Conservation (phyloP, 2,113 vertebrate genomes). For the Mobula birostris region DNA sequence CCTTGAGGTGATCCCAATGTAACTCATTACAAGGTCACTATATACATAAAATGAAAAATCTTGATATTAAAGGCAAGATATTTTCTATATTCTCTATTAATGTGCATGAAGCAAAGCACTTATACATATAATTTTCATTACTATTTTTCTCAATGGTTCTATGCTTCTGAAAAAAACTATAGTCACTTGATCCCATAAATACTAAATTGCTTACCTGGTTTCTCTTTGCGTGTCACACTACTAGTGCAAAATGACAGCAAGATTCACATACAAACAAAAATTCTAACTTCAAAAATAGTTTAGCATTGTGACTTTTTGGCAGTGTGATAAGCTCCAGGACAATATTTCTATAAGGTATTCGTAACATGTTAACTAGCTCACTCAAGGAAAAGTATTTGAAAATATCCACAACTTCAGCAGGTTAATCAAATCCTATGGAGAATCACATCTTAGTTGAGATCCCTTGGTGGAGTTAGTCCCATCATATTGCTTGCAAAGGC, state of each 20-base stretch:
- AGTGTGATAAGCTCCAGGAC: background rate
- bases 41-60: background rate
- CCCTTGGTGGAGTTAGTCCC: background rate
- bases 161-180: background rate
- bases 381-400: background rate
- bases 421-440: background rate
- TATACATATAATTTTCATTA: background rate
- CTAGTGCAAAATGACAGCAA: background rate
- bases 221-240: background rate
- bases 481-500: background rate
- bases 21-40: background rate
- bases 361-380: background rate
- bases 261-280: background rate
- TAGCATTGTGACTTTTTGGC: background rate
- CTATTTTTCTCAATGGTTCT: background rate
- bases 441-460: background rate
- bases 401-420: background rate
- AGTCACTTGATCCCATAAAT: background rate
- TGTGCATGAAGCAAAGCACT: background rate
- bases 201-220: background rate
- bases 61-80: background rate
- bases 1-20: background rate
- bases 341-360: too few relatives aligned
- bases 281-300: background rate
- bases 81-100: background rate